Evolutionary conservation across 2,797 vertebrate genomes (phyloP).

Genomic region (Streptopelia turtur): DNA sequence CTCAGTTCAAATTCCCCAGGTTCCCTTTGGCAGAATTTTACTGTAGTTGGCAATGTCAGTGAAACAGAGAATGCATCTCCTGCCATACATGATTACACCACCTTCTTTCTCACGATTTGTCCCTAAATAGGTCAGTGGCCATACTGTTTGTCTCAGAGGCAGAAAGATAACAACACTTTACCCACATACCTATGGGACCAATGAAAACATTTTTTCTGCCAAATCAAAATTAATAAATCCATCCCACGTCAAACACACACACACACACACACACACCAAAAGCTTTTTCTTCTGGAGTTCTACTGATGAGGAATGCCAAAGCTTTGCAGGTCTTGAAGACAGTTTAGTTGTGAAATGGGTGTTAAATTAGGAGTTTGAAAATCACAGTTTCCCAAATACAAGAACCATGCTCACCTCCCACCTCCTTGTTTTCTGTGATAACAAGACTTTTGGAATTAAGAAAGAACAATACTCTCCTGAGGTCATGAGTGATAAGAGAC

Average conservation of each 20-base stretch:
- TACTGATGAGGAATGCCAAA: neutral
- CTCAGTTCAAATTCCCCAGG: neutral
- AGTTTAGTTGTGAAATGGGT: neutral
- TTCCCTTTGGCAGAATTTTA: neutral
- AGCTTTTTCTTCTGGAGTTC: neutral
- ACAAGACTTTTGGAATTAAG: neutral
- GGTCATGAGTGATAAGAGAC: neutral
- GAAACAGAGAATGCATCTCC: neutral
- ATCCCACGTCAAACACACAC: neutral
- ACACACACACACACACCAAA: no score
- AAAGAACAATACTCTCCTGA: slow-evolving; percentile 2
- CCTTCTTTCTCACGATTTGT: neutral
- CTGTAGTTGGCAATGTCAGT: neutral
- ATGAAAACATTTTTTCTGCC: neutral
- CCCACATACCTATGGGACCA: neutral
- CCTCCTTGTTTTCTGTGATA: neutral
- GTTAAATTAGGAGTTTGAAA: slow-evolving; percentile 15
- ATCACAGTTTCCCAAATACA: neutral
- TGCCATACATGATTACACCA: neutral
- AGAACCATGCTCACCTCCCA: neutral
- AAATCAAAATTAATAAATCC: neutral
- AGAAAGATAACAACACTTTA: neutral
- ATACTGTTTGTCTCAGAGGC: neutral
- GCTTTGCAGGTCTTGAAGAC: neutral
- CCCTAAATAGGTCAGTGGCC: neutral